A percentile compares a stretch with the other conserved stretches of the same genome.
Conservation (phyloP, 2,113 vertebrate genomes). For the Anhinga rufa region DNA sequence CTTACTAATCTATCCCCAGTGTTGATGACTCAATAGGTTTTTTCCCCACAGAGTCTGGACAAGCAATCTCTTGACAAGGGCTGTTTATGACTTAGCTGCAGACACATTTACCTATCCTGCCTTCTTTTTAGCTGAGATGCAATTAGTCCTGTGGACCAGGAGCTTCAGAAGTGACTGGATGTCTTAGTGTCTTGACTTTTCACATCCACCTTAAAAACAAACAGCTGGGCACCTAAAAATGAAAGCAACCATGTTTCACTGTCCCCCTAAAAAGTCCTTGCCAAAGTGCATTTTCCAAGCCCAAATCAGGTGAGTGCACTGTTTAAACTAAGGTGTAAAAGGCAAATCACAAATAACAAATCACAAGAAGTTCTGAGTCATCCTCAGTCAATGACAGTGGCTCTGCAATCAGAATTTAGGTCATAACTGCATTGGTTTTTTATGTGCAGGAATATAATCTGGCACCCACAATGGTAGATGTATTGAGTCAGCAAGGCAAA, state of each 20-base stretch:
- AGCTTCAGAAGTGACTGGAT: neutral
- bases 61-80: neutral
- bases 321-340: neutral
- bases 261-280: neutral
- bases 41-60: neutral
- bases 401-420: neutral
- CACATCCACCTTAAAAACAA: neutral
- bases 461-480: neutral
- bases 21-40: neutral
- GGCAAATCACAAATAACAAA: neutral
- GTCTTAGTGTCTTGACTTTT: neutral
- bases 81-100: neutral
- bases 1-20: neutral
- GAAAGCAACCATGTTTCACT: neutral
- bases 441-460: neutral
- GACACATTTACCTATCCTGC: neutral
- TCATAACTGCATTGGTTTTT: neutral
- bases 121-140: neutral
- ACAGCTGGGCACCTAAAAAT: neutral
- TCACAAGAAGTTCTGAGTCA: conserved; percentile 15
- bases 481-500: conserved; percentile 25
- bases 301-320: neutral
- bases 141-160: neutral
- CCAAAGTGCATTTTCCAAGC: neutral
- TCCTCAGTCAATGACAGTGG: neutral